These are phyloP conservation scores for Drosophila flavopinicola DNA, from an alignment of 2,888 invertebrate species.

Conservation along the genomic window DNA sequence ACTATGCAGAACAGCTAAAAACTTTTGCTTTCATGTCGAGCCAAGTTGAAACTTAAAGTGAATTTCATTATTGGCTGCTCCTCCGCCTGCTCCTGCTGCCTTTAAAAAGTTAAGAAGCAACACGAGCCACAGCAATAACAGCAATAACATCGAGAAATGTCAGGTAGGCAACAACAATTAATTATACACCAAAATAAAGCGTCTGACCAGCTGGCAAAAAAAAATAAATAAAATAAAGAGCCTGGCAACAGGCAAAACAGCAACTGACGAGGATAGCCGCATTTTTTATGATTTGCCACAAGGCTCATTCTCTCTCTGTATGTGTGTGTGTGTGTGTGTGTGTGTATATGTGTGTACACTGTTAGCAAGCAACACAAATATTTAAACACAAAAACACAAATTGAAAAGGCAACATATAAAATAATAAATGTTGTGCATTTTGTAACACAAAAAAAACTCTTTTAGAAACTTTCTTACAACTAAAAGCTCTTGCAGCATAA, in stretches of 20 bases:
- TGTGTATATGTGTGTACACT: not conserved
- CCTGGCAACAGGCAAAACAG: slow-evolving; percentile 42
- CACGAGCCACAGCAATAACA: slow-evolving; percentile 11
- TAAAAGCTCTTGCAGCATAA: too few species aligned
- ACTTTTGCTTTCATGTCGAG: slow-evolving; percentile 71
- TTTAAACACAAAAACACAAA: not conserved
- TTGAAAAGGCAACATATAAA: not conserved
- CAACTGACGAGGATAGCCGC: slow-evolving; percentile 36
- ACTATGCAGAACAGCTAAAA: slow-evolving; percentile 34
- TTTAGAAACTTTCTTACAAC: too few species aligned
- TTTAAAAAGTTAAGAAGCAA: slow-evolving; percentile 33
- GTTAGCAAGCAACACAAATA: not conserved
- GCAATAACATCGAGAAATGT: slow-evolving; percentile 31
- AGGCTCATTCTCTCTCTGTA: not conserved
- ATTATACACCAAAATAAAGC: slow-evolving; percentile 68
- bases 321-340: slow-evolving; percentile 7
- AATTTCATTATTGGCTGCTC: slow-evolving; percentile 61
- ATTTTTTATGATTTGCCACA: slow-evolving; percentile 66
- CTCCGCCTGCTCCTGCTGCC: slow-evolving; percentile 25
- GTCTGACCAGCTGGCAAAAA: slow-evolving; percentile 43
- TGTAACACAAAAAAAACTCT: too few species aligned
- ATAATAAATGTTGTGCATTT: too few species aligned
- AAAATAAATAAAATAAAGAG: too few species aligned
- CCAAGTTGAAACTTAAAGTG: slow-evolving; percentile 64
- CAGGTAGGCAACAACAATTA: slow-evolving; percentile 71